phyloP scores from a whole-genome alignment of 2,113 vertebrate species.

The Ophthalmolycus amberensis region DNA sequence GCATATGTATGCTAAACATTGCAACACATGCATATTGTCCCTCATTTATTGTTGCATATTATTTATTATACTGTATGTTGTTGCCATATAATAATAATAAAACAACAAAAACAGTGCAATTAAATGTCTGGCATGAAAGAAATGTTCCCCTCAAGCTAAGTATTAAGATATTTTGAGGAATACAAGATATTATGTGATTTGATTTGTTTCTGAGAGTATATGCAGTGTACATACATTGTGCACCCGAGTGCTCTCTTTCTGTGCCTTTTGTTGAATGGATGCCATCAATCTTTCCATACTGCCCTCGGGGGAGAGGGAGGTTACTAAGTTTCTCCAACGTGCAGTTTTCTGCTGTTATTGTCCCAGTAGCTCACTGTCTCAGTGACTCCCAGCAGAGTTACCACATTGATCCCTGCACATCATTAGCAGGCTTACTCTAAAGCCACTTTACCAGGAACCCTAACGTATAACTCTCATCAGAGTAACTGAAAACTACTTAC shows the following conservation, averaged over 20 bases:
- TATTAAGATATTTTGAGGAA: neutral
- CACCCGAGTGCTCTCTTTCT: constrained; percentile 41
- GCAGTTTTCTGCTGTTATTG: constrained; percentile 79
- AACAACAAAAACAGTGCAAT: constrained; percentile 17
- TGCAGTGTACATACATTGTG: constrained; percentile 26
- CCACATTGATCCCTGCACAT: constrained; percentile 82
- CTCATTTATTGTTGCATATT: constrained; percentile 3
- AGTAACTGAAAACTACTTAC: constrained; percentile 22
- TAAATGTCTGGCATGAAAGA: constrained; percentile 4
- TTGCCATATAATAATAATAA: neutral
- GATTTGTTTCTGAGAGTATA: constrained; percentile 34
- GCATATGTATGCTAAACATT: constrained; percentile 60
- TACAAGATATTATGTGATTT: constrained; percentile 9
- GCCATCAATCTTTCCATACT: constrained; percentile 72
- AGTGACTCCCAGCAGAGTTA: constrained; percentile 74
- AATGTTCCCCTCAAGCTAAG: constrained; percentile 6
- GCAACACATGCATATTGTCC: constrained; percentile 22
- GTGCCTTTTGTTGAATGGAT: constrained; percentile 68
- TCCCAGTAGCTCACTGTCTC: constrained; percentile 81
- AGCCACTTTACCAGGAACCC: constrained; percentile 79
- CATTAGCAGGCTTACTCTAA: constrained; percentile 83
- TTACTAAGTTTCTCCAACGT: constrained; percentile 78
- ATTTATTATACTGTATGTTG: neutral
- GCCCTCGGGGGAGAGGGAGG: constrained; percentile 74
- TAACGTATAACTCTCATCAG: constrained; percentile 41